Base-by-base conservation (phyloP, 2,888 invertebrate species). In the Neoscelio sp. region DNA sequence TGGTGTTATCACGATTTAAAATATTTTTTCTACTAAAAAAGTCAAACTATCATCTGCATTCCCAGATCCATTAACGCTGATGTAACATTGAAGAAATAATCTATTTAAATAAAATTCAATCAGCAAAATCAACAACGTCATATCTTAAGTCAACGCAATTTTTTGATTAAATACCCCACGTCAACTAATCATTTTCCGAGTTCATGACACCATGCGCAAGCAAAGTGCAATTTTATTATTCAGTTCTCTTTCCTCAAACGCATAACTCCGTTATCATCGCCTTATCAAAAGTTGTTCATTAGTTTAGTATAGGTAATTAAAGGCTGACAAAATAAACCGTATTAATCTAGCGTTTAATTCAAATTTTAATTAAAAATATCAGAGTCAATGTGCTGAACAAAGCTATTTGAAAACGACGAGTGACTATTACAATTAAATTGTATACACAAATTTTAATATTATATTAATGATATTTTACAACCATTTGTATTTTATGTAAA, bases 151-250 rank as follows among this genome's bases (percentile, higher is more conserved):
- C 67, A 60, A 42, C 18, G 2, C 15, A 23, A 54, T 70, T 73
- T 74, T 64, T 23, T 50, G 15, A 4, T 28, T 35, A n/a, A 52
- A 44, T 76, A 76, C 76, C 76, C 76, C 76, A 76, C 76, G 50
- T 70, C 76, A 68, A 76, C 68, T 68, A 50, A 76, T 76, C 54
- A 52, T 68, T 76, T 70, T 56, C 56, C 76, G 54, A 76, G 76
- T 76, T 76, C 68, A 70, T 10, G 64, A 68, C 70, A 70, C 42
- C 20, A 23, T 30, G 40, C 64, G 48, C 56, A 76, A 68, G 40
- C 70, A 64, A 54, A 46, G 15, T 42, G n/a, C 35, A 56, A 12
- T 54, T 70, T 56, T 70, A 48, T 65, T 33, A 50, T 44, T 52
- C 40, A 15, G 4, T 30, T 48, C n/a, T 54, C 13, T 44, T 52